These are phyloP conservation scores for Heterochromis multidens DNA, from an alignment of 2,113 vertebrate species.

Conservation along the genomic window DNA sequence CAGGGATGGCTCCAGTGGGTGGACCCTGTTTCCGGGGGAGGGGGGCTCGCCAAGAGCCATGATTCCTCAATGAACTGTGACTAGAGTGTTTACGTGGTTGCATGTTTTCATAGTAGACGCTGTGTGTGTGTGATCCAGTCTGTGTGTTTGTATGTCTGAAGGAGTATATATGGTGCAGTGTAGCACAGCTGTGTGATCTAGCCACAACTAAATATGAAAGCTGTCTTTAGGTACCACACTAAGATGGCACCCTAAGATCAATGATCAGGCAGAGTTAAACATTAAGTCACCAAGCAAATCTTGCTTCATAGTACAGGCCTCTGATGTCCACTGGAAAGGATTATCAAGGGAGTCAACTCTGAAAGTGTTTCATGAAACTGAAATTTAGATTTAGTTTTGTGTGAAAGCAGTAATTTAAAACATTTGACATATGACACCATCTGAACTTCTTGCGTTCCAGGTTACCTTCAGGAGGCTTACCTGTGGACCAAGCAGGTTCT, in stretches of 20 bases:
- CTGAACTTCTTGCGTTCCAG: slow-evolving; percentile 64
- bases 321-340: too few relatives aligned
- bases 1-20: neutral
- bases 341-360: neutral
- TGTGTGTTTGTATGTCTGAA: neutral
- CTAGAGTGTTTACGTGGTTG: slow-evolving; percentile 31
- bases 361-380: neutral
- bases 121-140: neutral
- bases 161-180: slow-evolving; percentile 1
- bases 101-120: slow-evolving; percentile 38
- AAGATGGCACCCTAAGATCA: neutral
- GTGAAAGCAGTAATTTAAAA: too few relatives aligned
- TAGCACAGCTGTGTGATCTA: slow-evolving; percentile 1
- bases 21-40: neutral
- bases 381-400: neutral
- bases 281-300: too few relatives aligned
- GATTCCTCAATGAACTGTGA: slow-evolving; percentile 34
- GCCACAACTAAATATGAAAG: neutral
- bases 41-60: too few relatives aligned
- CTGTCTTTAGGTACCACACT: slow-evolving; percentile 9
- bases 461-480: slow-evolving; percentile 96
- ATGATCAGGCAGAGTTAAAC: neutral
- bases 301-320: too few relatives aligned
- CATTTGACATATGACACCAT: neutral
- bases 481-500: slow-evolving; percentile 95